Conservation (phyloP, 2,888 invertebrate genomes). For the Aleiodes testaceus region DNA sequence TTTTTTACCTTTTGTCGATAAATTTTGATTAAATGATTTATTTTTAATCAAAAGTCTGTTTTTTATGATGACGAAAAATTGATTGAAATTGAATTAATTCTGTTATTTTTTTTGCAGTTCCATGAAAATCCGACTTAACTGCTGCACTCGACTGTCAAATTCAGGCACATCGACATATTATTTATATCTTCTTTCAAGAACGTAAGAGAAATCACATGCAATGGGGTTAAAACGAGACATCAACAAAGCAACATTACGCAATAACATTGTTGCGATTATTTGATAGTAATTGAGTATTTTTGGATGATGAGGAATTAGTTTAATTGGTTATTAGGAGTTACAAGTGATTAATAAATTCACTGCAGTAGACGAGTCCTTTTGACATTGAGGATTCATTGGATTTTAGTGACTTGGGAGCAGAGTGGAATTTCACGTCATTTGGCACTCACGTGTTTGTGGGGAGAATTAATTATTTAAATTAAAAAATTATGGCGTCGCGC, state of each 20-base stretch:
- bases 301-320: neutral
- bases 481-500: conserved; percentile 80
- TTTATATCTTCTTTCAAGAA: neutral
- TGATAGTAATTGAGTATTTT: neutral
- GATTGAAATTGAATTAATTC: too few species aligned
- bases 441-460: conserved; percentile 6
- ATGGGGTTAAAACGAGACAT: neutral
- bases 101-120: too few species aligned
- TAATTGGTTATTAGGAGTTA: neutral
- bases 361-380: neutral
- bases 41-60: too few species aligned
- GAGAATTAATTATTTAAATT: neutral
- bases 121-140: too few species aligned
- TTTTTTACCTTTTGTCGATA: too few species aligned
- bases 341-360: neutral
- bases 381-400: neutral
- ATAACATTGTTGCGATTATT: neutral
- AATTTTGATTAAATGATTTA: too few species aligned
- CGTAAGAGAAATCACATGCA: neutral
- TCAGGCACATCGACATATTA: neutral
- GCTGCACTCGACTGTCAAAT: too few species aligned
- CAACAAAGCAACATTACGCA: conserved; percentile 10
- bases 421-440: neutral
- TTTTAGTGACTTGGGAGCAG: neutral
- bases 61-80: too few species aligned